Percentiles rank a stretch among this genome's conserved stretches.
phyloP scores from a whole-genome alignment of 2,888 invertebrate species.

The Stenoptilia bipunctidactyla region DNA sequence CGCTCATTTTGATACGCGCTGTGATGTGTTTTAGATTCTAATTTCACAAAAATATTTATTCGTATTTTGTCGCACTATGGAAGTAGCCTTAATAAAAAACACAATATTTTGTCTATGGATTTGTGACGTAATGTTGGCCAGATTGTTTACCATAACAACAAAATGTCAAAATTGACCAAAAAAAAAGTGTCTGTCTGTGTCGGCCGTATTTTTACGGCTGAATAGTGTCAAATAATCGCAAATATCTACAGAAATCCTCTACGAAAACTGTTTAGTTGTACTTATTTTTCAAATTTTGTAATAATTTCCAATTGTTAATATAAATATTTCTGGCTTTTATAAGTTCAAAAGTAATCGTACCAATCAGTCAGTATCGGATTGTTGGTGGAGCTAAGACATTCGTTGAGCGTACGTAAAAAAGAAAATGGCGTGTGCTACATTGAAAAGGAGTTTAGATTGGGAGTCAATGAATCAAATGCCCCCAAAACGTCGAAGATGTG shows the following conservation, averaged over 20 bases:
- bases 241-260: conserved; percentile 46
- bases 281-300: conserved; percentile 33
- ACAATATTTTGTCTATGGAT: conserved; percentile 16
- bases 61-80: too few relatives aligned
- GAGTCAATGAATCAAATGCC: conserved; percentile 92
- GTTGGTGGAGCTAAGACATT: conserved; percentile 47
- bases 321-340: conserved; percentile 43
- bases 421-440: conserved; percentile 98
- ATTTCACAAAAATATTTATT: too few relatives aligned
- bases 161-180: conserved; percentile 38
- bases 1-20: too few relatives aligned
- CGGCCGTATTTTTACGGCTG: conserved; percentile 41
- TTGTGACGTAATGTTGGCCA: conserved; percentile 5
- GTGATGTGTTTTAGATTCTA: too few relatives aligned
- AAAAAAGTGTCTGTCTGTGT: conserved; percentile 29
- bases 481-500: conserved; percentile 91
- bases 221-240: conserved; percentile 41
- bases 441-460: conserved; percentile 95
- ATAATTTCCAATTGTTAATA: conserved; percentile 29
- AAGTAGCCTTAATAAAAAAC: not conserved
- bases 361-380: conserved; percentile 35
- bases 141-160: conserved; percentile 27
- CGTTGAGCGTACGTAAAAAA: conserved; percentile 69
- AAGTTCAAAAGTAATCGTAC: conserved; percentile 33
- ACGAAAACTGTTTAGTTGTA: conserved; percentile 30